A percentile compares a stretch with the other conserved stretches of the same genome.
Evolutionary conservation across 1,140 invertebrate species (phyloP).

Genomic region (Arctopsyche grandis): DNA sequence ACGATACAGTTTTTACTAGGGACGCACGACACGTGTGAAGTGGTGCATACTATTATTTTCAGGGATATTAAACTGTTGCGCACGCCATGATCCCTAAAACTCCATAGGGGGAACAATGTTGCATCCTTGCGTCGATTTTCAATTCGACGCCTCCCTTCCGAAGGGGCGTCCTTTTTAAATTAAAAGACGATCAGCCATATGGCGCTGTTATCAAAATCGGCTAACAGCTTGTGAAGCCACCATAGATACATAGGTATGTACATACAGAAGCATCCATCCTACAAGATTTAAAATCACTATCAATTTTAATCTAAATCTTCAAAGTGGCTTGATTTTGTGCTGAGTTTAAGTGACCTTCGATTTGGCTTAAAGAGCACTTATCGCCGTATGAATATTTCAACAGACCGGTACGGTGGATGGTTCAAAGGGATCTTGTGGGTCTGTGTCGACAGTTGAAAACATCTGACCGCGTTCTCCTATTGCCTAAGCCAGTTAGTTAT

Average conservation of each 20-base stretch:
- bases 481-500: constrained; percentile 45
- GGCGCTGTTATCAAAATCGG: constrained; percentile 24
- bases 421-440: not conserved
- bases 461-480: constrained; percentile 36
- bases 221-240: not conserved
- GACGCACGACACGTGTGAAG: constrained; percentile 42
- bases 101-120: not conserved
- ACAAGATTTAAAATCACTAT: too few relatives aligned
- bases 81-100: not conserved
- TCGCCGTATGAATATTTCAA: constrained; percentile 24
- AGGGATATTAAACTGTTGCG: constrained; percentile 51
- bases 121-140: constrained; percentile 14
- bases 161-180: constrained; percentile 26
- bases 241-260: too few relatives aligned
- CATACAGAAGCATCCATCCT: not conserved
- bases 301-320: too few relatives aligned
- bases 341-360: too few relatives aligned
- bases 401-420: not conserved
- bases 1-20: not conserved
- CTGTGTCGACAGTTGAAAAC: not conserved
- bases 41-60: constrained; percentile 54
- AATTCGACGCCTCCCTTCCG: constrained; percentile 7
- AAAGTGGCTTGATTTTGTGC: too few relatives aligned
- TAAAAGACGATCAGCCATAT: constrained; percentile 42
- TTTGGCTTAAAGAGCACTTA: not conserved